These are phyloP conservation scores for Penaeus indicus DNA, from an alignment of 1,140 invertebrate species.

Conservation along the genomic window DNA sequence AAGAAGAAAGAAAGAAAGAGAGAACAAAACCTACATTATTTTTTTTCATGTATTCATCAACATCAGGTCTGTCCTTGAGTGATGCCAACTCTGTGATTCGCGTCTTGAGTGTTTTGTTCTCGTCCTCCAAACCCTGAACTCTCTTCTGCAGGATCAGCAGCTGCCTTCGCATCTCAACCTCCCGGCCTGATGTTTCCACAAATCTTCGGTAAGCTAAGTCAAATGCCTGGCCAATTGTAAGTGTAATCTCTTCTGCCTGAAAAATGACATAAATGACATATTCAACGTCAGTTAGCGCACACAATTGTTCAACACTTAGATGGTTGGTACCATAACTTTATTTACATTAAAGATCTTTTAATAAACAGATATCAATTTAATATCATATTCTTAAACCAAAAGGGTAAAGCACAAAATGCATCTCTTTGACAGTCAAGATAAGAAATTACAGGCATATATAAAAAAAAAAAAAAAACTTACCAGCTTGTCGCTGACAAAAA, in stretches of 20 bases:
- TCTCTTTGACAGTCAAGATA: neutral
- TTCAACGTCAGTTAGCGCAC: too few species aligned
- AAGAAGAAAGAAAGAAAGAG: neutral
- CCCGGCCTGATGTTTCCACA: constrained; percentile 82
- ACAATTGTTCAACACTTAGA: too few species aligned
- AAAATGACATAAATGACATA: constrained; percentile 48
- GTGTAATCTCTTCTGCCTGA: constrained; percentile 92
- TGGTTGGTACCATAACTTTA: too few species aligned
- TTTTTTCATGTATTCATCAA: constrained; percentile 59
- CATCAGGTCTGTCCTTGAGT: constrained; percentile 59
- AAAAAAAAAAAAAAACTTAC: constrained; percentile 70
- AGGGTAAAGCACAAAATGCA: too few species aligned
- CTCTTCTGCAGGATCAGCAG: constrained; percentile 81
- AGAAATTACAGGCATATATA: neutral
- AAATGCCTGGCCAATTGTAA: constrained; percentile 97
- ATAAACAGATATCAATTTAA: too few species aligned
- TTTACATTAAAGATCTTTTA: too few species aligned
- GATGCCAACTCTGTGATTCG: constrained; percentile 51
- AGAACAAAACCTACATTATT: constrained; percentile 48
- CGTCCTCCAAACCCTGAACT: constrained; percentile 70
- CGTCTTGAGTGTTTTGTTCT: constrained; percentile 48
- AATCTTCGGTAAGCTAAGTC: constrained; percentile 92
- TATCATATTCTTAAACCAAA: too few species aligned
- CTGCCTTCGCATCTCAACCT: constrained; percentile 81
- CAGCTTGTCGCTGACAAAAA: constrained; percentile 96